These are phyloP conservation scores for Lordiphosa collinella DNA, from an alignment of 1,140 invertebrate genomes.

Conservation along the genomic window DNA sequence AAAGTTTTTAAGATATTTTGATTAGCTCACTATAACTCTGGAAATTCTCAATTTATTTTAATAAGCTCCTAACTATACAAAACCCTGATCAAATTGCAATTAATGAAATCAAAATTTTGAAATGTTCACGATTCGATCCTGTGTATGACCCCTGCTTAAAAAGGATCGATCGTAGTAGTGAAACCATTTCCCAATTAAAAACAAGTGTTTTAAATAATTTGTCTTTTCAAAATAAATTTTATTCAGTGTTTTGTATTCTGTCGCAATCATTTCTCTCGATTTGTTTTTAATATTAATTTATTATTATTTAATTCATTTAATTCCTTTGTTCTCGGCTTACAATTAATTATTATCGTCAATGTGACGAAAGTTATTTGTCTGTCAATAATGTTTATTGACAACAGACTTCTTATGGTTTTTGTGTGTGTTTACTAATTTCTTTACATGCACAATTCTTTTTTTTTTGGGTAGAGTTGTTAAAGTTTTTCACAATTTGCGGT, in stretches of 20 bases:
- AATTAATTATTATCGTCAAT: conserved; percentile 78
- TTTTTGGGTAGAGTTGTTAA: conserved; percentile 34
- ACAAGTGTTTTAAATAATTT: conserved; percentile 7
- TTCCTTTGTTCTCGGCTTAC: conserved; percentile 64
- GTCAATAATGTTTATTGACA: conserved; percentile 77
- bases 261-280: conserved; percentile 73
- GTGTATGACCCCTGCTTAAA: too few relatives aligned
- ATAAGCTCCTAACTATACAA: too few relatives aligned
- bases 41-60: too few relatives aligned
- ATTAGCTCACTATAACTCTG: too few relatives aligned
- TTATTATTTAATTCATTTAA: conserved; percentile 76
- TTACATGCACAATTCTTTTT: conserved; percentile 67
- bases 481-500: conserved; percentile 57
- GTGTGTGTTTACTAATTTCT: conserved; percentile 33
- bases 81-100: too few relatives aligned
- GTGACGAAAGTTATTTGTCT: conserved; percentile 79
- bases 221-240: conserved; percentile 77
- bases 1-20: too few relatives aligned
- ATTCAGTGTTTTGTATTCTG: conserved; percentile 67
- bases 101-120: too few relatives aligned
- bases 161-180: neutral
- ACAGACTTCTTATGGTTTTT: conserved; percentile 66
- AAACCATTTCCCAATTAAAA: neutral
- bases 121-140: too few relatives aligned
- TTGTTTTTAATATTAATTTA: conserved; percentile 73